phyloP scores from a whole-genome alignment of 2,797 vertebrate species.

The Tiaroga cobitis region DNA sequence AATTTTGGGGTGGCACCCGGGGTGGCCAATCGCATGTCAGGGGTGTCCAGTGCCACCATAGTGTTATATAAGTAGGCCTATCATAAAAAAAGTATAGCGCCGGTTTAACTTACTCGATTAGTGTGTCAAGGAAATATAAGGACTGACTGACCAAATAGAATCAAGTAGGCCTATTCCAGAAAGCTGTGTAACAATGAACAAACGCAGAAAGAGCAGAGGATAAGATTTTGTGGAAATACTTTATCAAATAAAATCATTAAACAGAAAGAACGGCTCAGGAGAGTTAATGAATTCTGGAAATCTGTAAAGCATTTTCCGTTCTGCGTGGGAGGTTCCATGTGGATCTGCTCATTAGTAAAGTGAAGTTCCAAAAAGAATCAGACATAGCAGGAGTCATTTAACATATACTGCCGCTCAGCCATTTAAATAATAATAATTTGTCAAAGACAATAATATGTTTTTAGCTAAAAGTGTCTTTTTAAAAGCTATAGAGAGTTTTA shows the following conservation, averaged over 20 bases:
- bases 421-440: not conserved
- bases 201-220: not conserved
- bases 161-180: not conserved
- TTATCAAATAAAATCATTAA: not conserved
- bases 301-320: not conserved
- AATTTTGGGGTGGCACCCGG: too few species aligned
- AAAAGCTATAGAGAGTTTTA: not conserved
- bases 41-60: too few species aligned
- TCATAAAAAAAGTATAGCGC: not conserved
- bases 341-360: not conserved
- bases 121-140: too few species aligned
- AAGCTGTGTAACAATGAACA: not conserved
- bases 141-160: not conserved
- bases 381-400: not conserved
- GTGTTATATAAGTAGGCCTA: not conserved
- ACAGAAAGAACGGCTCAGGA: not conserved
- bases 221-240: not conserved
- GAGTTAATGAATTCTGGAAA: not conserved
- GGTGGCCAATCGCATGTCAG: too few species aligned
- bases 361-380: not conserved
- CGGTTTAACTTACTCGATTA: not conserved
- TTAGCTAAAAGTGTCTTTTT: not conserved
- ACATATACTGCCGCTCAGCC: not conserved
- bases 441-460: not conserved
- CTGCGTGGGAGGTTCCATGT: not conserved